Base-by-base conservation (phyloP, 2,797 vertebrate species). In the Parotocinclus haroldoi region DNA sequence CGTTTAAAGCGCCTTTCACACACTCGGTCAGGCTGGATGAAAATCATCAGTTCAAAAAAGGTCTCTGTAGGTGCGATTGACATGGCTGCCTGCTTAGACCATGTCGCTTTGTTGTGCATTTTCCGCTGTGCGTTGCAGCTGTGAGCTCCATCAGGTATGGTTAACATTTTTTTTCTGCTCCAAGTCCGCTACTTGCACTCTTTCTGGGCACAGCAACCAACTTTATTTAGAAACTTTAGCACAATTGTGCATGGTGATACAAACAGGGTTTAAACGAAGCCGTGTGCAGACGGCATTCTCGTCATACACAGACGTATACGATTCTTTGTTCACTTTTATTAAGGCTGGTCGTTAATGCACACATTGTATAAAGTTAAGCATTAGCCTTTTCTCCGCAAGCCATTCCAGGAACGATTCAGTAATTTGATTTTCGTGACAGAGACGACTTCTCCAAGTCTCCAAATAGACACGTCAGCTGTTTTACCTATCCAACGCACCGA, bases 141-240 rank as follows among this genome's bases (percentile, higher is more conserved):
- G 83, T 59, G 62, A 67, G 59, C 54, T 66, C 68, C 61, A 76
- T 78, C 87, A 92, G 91, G 91, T 92, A 89, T 86, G 86, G 77
- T 80, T 79, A 82, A 39, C 75, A 79, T 72, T 79, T 75, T 62
- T n/a, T 82, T 50, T 62, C 45, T 49, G 5, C 38, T 71, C 39
- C 45, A 69, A 67, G 51, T 69, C 27, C 27, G 27, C 27, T 27
- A 27, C 27, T 27, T 27, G 27, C 27, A 27, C 27, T 27, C 27
- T 27, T 27, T 27, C 27, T 27, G 27, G 27, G 27, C 27, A 42
- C 40, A 42, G 40, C 40, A 42, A 11, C 8, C 40, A 42, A 19
- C 51, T 61, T 54, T 62, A 17, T 7, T 3, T 14, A 50, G 1
- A 3, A 3, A 3, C 14, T 50, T 50, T n/a, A 1, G 4, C 14